Conservation (phyloP, 2,113 vertebrate genomes). For the Nymphicus hollandicus region DNA sequence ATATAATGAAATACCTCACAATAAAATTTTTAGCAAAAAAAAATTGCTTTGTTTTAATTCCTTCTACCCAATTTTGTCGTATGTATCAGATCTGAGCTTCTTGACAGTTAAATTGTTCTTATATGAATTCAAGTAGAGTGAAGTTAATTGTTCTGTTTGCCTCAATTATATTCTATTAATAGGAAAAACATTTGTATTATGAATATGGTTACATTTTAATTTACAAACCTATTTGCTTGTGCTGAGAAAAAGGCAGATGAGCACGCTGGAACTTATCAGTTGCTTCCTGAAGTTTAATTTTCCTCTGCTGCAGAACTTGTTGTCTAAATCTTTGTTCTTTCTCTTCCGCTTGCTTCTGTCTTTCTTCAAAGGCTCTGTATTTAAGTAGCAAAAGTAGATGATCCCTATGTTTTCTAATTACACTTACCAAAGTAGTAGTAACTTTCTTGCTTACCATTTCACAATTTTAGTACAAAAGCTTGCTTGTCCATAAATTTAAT, state of each 20-base stretch:
- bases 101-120: not conserved
- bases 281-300: constrained; percentile 82
- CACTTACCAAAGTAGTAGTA: not conserved
- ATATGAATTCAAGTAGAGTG: not conserved
- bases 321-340: constrained; percentile 83
- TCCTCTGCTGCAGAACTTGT: constrained; percentile 84
- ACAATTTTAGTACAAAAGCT: constrained; percentile 7
- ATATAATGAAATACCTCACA: not conserved
- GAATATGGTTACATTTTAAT: not conserved
- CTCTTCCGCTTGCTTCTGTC: constrained; percentile 76
- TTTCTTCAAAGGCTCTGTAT: constrained; percentile 86
- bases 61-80: not conserved
- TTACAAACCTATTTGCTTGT: constrained; percentile 75
- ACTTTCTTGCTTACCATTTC: not conserved
- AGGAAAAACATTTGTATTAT: not conserved
- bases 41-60: not conserved
- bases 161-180: not conserved
- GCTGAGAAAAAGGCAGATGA: constrained; percentile 78
- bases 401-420: not conserved
- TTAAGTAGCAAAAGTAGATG: constrained; percentile 3
- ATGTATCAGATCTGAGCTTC: not conserved
- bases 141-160: not conserved
- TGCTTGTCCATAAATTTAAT: not conserved
- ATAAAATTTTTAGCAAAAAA: not conserved
- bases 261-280: constrained; percentile 87